Evolutionary conservation across 2,888 invertebrate species (phyloP), one percentile per base, ranked within the genome.

Genomic region (Alviniconcha strummeri): DNA sequence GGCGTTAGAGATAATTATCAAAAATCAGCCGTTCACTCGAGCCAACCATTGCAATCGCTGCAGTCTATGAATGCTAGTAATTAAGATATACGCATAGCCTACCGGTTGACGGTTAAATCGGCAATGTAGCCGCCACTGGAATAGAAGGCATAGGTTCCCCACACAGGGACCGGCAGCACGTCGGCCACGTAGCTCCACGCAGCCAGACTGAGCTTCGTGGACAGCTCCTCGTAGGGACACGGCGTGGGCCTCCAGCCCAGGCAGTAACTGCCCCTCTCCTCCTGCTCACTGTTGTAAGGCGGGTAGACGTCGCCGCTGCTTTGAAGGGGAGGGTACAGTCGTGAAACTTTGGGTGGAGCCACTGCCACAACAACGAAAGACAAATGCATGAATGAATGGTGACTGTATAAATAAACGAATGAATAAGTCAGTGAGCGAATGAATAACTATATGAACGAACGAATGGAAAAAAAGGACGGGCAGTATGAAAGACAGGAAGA

Each of bases 121-220:
- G 87, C 82, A 11, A 89, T 85, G 83, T 90, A 89, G 9, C 90
- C 90, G 6, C 88, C 89, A 36, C 88, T 89, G 17, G 87, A 86
- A 83, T 90, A 90, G 17, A 86, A 85, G 54, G 84, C 83, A 81
- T 87, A 88, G 79, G 85, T 80, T 9, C 90, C 90, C 64, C 85
- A 82, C 8, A 89, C 83, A 5, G 90, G 88, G 5, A 87, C 64
- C n/a, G 87, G 86, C 84, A 86, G 85, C 36, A 86, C 84, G 17
- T 87, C 86, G 5, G 83, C 67, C 17, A 82, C 83, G 83, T 86
- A 87, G 76, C 81, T 83, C 89, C 89, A 90, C 13, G 89, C 87
- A 7, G 83, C 81, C 17, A 86, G 79, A 8, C 88, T 88, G 17
- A 87, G 81, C 8, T 76, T 67, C 4, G 52, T 71, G 19, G 52